These are phyloP conservation scores for Microcebus tavaratra DNA, from an alignment of 2,113 vertebrate genomes.

Conservation along the genomic window DNA sequence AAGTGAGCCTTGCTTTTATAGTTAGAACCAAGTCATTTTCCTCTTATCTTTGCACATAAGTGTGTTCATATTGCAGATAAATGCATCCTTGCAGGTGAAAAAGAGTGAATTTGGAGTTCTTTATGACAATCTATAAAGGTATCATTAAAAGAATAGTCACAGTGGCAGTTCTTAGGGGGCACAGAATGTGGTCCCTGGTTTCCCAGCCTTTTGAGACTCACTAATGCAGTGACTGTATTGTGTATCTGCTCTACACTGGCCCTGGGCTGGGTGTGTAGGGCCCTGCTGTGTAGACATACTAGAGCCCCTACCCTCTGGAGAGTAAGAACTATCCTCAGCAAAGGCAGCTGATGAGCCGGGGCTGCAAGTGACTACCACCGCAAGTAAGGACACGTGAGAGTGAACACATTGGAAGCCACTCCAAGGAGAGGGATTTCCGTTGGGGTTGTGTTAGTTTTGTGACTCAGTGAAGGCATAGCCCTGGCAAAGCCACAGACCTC, in stretches of 20 bases:
- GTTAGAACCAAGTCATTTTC: neutral
- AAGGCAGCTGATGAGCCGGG: neutral
- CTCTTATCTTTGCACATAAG: neutral
- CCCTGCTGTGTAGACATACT: neutral
- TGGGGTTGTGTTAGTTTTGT: neutral
- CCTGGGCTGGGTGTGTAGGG: neutral
- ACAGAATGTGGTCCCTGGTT: neutral
- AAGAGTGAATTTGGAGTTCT: neutral
- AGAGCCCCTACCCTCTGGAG: neutral
- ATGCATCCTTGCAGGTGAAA: neutral
- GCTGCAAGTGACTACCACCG: neutral
- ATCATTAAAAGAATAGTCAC: neutral
- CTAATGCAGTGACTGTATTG: neutral
- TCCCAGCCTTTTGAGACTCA: neutral
- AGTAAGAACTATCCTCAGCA: neutral
- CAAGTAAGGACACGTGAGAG: rapidly evolving
- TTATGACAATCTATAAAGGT: neutral
- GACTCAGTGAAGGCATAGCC: neutral
- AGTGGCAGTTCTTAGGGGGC: neutral
- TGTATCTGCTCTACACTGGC: too few relatives aligned
- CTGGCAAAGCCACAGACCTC: neutral
- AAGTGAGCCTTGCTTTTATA: neutral
- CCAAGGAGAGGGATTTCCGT: neutral
- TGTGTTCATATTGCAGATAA: neutral
- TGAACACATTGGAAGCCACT: neutral